phyloP scores from a whole-genome alignment of 2,113 vertebrate species.

The Nanorana parkeri region DNA sequence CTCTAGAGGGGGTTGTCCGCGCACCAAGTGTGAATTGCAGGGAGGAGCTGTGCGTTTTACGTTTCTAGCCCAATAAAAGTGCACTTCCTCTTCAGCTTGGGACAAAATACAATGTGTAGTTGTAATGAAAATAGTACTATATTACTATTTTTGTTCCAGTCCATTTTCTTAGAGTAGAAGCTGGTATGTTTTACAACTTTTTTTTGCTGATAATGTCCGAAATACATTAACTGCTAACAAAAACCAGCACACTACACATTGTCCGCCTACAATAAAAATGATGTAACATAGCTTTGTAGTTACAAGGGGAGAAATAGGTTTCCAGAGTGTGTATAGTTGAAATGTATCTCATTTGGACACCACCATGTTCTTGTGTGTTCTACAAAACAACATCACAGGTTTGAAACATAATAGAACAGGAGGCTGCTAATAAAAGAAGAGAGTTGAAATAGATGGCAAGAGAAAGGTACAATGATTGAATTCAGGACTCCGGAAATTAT shows the following conservation, averaged over 20 bases:
- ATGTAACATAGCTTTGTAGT: not conserved
- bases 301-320: not conserved
- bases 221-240: not conserved
- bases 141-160: not conserved
- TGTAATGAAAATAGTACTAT: too few relatives aligned
- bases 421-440: slow-evolving; percentile 12
- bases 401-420: not conserved
- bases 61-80: too few relatives aligned
- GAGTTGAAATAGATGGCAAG: slow-evolving; percentile 12
- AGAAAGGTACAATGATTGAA: slow-evolving; percentile 28
- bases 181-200: not conserved
- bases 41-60: too few relatives aligned
- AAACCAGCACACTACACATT: not conserved
- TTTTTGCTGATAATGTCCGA: not conserved
- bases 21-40: too few relatives aligned
- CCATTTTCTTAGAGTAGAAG: too few relatives aligned
- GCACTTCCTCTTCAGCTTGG: too few relatives aligned
- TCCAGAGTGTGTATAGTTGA: not conserved
- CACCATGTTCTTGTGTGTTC: not conserved
- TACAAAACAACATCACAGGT: not conserved
- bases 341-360: not conserved
- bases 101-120: too few relatives aligned
- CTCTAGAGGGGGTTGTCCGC: too few relatives aligned
- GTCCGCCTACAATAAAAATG: not conserved
- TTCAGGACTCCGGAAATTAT: not conserved